Percentiles rank a stretch among this genome's conserved stretches.
These are phyloP conservation scores for Volucella bombylans DNA, from an alignment of 2,888 invertebrate genomes.

Conservation along the genomic window DNA sequence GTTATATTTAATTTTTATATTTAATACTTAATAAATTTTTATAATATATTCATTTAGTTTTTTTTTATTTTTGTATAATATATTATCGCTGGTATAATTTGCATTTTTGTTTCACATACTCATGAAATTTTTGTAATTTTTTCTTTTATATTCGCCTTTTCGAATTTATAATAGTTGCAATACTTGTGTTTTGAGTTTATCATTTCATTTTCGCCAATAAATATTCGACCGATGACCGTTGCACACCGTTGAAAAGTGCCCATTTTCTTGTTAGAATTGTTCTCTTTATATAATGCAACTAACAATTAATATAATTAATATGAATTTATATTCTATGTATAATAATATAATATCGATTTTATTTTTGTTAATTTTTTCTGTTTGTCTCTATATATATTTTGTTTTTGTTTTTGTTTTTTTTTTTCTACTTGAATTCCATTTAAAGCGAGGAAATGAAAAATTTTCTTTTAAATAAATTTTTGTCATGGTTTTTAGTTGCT, in stretches of 20 bases:
- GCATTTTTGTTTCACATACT: slow-evolving; percentile 70
- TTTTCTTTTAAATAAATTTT: slow-evolving; percentile 45
- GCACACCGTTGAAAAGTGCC: slow-evolving; percentile 18
- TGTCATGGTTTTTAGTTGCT: slow-evolving; percentile 19
- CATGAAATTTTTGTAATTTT: slow-evolving; percentile 52
- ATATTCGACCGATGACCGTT: slow-evolving; percentile 8
- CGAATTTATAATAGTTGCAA: slow-evolving; percentile 42
- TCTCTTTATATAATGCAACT: slow-evolving; percentile 64
- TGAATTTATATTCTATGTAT: slow-evolving; percentile 68
- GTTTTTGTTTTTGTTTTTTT: not conserved
- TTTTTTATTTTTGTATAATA: slow-evolving; percentile 58
- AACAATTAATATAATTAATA: slow-evolving; percentile 69
- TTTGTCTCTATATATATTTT: slow-evolving; percentile 43
- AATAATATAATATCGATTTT: slow-evolving; percentile 67
- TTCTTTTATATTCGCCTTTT: slow-evolving; percentile 29
- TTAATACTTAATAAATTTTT: slow-evolving; percentile 51
- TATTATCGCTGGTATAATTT: slow-evolving; percentile 74
- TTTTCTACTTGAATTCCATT: slow-evolving; percentile 72
- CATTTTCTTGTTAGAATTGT: slow-evolving; percentile 46
- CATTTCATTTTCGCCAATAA: slow-evolving; percentile 37
- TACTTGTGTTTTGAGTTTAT: slow-evolving; percentile 11
- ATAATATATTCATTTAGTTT: slow-evolving; percentile 53
- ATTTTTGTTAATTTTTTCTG: slow-evolving; percentile 20
- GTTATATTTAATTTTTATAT: slow-evolving; percentile 27
- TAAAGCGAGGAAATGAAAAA: slow-evolving; percentile 71